These are phyloP conservation scores for Urophycis tenuis DNA, from an alignment of 2,797 vertebrate genomes.

Conservation along the genomic window DNA sequence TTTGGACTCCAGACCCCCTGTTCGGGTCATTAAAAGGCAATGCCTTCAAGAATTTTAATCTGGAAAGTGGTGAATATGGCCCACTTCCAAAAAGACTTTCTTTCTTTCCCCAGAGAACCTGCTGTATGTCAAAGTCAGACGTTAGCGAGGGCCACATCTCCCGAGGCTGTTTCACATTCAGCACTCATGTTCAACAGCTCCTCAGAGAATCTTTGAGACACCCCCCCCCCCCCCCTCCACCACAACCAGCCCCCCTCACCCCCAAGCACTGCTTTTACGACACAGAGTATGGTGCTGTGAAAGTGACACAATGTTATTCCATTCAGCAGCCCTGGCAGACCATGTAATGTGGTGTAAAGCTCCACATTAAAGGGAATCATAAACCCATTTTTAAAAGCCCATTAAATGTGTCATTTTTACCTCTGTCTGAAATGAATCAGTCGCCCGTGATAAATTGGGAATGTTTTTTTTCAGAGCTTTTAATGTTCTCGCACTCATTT, in stretches of 20 bases:
- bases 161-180: slow-evolving; percentile 20
- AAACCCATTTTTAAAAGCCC: not conserved
- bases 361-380: not conserved
- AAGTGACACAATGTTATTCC: not conserved
- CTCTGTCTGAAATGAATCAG: not conserved
- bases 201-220: slow-evolving; percentile 6
- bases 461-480: not conserved
- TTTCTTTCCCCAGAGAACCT: not conserved
- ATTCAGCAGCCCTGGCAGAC: not conserved
- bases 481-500: not conserved
- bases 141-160: slow-evolving; percentile 26
- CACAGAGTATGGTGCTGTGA: slow-evolving; percentile 5
- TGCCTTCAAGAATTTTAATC: not conserved
- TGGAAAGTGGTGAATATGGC: not conserved
- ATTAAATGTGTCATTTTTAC: not conserved
- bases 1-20: not conserved
- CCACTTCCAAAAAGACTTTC: not conserved
- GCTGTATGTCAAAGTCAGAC: slow-evolving; percentile 8
- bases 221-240: slow-evolving; percentile 1
- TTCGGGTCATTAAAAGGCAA: not conserved
- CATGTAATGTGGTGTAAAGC: not conserved
- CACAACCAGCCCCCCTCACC: slow-evolving; percentile 3
- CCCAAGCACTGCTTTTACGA: slow-evolving; percentile 7
- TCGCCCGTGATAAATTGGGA: not conserved
- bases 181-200: slow-evolving; percentile 11